phyloP scores from a whole-genome alignment of 2,797 vertebrate species.

The Parambassis ranga region DNA sequence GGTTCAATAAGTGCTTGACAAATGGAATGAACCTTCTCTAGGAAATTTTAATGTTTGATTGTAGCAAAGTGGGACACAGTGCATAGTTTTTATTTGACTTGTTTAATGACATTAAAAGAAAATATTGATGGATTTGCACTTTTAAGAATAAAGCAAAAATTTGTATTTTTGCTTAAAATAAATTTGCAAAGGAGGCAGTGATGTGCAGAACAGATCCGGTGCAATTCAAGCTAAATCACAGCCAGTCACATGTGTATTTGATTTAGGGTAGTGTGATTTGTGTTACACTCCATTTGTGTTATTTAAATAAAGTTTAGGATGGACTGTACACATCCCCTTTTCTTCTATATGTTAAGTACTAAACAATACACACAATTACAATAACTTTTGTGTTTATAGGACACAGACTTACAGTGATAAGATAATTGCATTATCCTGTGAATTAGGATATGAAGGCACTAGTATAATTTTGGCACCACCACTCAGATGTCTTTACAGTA shows the following conservation, averaged over 20 bases:
- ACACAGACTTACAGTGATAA: slow-evolving; percentile 10
- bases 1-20: too few species aligned
- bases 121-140: background rate
- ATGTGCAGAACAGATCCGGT: background rate
- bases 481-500: slow-evolving; percentile 31
- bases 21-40: background rate
- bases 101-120: background rate
- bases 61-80: background rate
- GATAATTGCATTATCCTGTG: slow-evolving; percentile 5
- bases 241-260: too few species aligned
- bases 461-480: slow-evolving; percentile 3
- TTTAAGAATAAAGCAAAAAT: too few species aligned
- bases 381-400: background rate
- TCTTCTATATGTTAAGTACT: background rate
- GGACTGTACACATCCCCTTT: too few species aligned
- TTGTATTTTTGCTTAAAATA: background rate
- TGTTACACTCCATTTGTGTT: too few species aligned
- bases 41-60: background rate
- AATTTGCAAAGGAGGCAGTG: background rate
- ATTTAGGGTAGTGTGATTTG: too few species aligned
- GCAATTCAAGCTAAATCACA: too few species aligned
- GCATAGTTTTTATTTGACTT: background rate
- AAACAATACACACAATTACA: background rate
- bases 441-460: slow-evolving; percentile 35
- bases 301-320: too few species aligned